These are phyloP conservation scores for Pristis pectinata DNA, from an alignment of 2,797 vertebrate species.

Conservation along the genomic window DNA sequence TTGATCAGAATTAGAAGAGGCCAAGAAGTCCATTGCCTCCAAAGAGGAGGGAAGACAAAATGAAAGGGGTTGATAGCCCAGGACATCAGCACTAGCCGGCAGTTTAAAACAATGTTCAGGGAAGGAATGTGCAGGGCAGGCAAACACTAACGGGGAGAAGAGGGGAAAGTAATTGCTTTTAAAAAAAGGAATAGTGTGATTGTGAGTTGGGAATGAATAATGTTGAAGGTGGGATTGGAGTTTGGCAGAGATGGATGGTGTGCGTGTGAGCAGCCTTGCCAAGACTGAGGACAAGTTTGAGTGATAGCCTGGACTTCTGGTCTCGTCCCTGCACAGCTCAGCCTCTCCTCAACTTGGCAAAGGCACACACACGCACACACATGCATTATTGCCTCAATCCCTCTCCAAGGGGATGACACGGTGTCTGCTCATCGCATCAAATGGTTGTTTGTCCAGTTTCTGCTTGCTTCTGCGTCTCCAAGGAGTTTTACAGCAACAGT, in stretches of 20 bases:
- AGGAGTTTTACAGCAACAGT: neutral
- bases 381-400: neutral
- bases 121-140: neutral
- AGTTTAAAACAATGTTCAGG: neutral
- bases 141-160: neutral
- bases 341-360: constrained; percentile 6
- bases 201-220: neutral
- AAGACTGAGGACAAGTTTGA: neutral
- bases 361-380: neutral
- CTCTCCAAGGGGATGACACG: constrained; percentile 13
- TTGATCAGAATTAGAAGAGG: neutral
- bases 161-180: neutral
- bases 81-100: neutral
- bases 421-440: neutral
- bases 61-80: neutral
- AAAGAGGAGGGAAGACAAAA: neutral
- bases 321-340: constrained; percentile 1
- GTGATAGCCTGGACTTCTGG: neutral
- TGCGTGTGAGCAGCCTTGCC: neutral
- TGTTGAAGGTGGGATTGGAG: neutral
- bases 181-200: neutral
- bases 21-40: neutral
- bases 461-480: neutral
- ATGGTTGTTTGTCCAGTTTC: neutral
- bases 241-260: neutral